phyloP scores from a whole-genome alignment of 1,140 invertebrate genomes.

The Danaus melanippus region DNA sequence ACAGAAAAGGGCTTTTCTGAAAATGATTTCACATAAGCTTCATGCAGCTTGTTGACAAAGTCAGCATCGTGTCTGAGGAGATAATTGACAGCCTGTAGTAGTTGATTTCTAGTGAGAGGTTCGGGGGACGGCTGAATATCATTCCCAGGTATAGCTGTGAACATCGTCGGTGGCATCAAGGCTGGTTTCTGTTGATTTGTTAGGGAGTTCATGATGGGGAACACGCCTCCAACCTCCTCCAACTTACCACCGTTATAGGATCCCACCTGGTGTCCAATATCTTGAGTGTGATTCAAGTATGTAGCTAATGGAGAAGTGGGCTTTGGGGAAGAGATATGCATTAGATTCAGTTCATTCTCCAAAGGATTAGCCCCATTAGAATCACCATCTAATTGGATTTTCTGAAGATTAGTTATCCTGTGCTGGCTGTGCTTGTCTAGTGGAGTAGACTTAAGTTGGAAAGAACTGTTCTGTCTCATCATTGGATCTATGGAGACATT shows the following conservation, averaged over 20 bases:
- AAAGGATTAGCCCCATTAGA: constrained; percentile 58
- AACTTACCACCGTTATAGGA: constrained; percentile 62
- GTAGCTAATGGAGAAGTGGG: constrained; percentile 65
- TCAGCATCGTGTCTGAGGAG: constrained; percentile 89
- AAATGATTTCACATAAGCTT: constrained; percentile 90
- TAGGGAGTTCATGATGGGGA: constrained; percentile 64
- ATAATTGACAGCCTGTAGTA: constrained; percentile 90
- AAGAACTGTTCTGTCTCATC: constrained; percentile 49
- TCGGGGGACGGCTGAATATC: constrained; percentile 70
- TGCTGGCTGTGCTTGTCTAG: constrained; percentile 56
- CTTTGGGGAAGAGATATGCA: constrained; percentile 68
- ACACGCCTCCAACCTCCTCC: constrained; percentile 50
- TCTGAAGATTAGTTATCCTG: constrained; percentile 46
- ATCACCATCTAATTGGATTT: constrained; percentile 44
- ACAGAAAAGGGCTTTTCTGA: constrained; percentile 78
- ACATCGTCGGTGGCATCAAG: constrained; percentile 88
- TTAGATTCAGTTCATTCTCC: constrained; percentile 72
- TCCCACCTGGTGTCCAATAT: constrained; percentile 45
- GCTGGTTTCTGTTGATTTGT: constrained; percentile 77
- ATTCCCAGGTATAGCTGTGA: constrained; percentile 67
- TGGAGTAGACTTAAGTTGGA: constrained; percentile 64
- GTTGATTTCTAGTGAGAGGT: constrained; percentile 87
- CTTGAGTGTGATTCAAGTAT: constrained; percentile 65
- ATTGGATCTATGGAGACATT: constrained; percentile 45
- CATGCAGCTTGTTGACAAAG: constrained; percentile 89